phyloP scores from a whole-genome alignment of 2,113 vertebrate genomes.

The Dipodomys ordii region DNA sequence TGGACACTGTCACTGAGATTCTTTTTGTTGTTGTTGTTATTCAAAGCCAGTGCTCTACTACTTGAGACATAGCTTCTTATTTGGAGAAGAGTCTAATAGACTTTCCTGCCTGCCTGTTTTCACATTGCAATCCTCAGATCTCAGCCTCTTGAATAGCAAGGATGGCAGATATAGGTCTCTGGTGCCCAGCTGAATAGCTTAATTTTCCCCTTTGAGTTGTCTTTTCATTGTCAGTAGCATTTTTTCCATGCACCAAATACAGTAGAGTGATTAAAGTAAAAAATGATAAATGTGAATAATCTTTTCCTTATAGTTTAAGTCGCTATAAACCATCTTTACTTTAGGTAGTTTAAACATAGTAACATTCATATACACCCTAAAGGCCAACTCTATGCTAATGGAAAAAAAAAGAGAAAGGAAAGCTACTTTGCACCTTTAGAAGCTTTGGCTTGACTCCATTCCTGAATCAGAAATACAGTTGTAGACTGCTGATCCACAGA shows the following conservation, averaged over 20 bases:
- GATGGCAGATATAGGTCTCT: too few relatives aligned
- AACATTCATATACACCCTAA: slow-evolving; percentile 3
- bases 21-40: too few relatives aligned
- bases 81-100: too few relatives aligned
- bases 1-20: too few relatives aligned
- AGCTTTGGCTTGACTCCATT: slow-evolving; percentile 73
- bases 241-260: background rate
- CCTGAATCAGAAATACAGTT: slow-evolving; percentile 63
- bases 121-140: too few relatives aligned
- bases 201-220: background rate
- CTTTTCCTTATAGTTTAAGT: background rate
- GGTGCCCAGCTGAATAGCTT: too few relatives aligned
- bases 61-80: too few relatives aligned
- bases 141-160: too few relatives aligned
- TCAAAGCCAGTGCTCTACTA: too few relatives aligned
- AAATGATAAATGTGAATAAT: slow-evolving; percentile 33
- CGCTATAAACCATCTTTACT: background rate
- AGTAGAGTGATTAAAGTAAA: background rate
- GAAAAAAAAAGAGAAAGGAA: slow-evolving; percentile 37
- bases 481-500: slow-evolving; percentile 67
- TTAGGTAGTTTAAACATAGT: slow-evolving; percentile 44
- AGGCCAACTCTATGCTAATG: slow-evolving; percentile 6
- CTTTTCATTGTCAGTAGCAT: background rate
- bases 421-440: slow-evolving; percentile 47
- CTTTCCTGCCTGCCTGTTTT: too few relatives aligned